phyloP scores from a whole-genome alignment of 2,888 invertebrate species.

The Cephonodes hylas region DNA sequence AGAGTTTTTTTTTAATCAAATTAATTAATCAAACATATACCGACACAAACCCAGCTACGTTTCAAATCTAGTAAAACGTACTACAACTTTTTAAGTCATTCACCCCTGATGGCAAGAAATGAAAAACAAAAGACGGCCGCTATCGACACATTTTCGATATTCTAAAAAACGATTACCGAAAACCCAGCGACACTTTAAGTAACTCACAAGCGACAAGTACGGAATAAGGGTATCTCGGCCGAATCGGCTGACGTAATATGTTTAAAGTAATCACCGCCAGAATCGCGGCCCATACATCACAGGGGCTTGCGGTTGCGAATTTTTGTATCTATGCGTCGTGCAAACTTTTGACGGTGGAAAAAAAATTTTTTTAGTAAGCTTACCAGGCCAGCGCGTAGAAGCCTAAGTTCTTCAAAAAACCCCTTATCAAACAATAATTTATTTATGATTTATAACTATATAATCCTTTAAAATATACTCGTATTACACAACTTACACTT shows the following conservation, averaged over 20 bases:
- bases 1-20: background rate
- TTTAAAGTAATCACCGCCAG: slow-evolving; percentile 20
- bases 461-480: too few relatives aligned
- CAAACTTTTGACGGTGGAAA: background rate
- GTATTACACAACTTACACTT: too few relatives aligned
- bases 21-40: too few relatives aligned
- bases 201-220: background rate
- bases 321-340: background rate
- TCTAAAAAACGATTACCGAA: background rate
- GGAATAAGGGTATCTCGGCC: background rate
- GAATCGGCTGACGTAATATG: slow-evolving; percentile 10
- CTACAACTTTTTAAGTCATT: background rate
- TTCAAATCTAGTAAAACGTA: too few relatives aligned
- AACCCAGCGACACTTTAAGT: background rate
- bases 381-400: too few relatives aligned
- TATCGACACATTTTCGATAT: background rate
- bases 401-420: too few relatives aligned
- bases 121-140: background rate
- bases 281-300: slow-evolving; percentile 21
- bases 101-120: background rate
- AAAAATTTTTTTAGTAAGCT: too few relatives aligned
- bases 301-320: slow-evolving; percentile 12
- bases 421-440: too few relatives aligned
- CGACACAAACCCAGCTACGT: too few relatives aligned
- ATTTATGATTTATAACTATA: too few relatives aligned